phyloP scores from a whole-genome alignment of 2,113 vertebrate genomes.

The Dasyprocta punctata region DNA sequence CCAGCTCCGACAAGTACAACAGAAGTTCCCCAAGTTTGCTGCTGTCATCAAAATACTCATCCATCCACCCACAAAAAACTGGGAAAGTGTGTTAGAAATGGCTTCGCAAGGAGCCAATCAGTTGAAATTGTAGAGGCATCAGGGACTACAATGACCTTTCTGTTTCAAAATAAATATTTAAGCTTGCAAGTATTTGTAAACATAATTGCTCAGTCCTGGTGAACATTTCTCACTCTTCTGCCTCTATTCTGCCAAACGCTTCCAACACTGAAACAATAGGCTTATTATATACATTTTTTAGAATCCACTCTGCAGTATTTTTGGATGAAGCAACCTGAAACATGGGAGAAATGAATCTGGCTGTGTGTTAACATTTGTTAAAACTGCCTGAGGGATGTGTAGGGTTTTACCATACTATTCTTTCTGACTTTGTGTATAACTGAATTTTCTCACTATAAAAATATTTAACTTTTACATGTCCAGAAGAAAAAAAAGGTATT shows the following conservation, averaged over 20 bases:
- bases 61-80: background rate
- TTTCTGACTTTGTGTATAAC: background rate
- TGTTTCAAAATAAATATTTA: constrained; percentile 51
- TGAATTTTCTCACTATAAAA: background rate
- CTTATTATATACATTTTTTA: background rate
- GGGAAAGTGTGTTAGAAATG: background rate
- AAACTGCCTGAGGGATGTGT: background rate
- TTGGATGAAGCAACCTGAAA: background rate
- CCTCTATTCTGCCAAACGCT: background rate
- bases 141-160: background rate
- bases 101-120: background rate
- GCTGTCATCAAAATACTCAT: background rate
- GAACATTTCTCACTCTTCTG: background rate
- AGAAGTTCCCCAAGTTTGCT: background rate
- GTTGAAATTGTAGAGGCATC: background rate
- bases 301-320: background rate
- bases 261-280: background rate
- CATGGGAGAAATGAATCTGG: background rate
- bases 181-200: background rate
- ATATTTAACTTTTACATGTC: background rate
- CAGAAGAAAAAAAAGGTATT: background rate
- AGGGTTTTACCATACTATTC: background rate
- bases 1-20: background rate
- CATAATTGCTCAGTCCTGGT: background rate
- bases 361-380: background rate